Evolutionary conservation across 2,888 invertebrate species (phyloP).

Genomic region (Tiliacea citrago): DNA sequence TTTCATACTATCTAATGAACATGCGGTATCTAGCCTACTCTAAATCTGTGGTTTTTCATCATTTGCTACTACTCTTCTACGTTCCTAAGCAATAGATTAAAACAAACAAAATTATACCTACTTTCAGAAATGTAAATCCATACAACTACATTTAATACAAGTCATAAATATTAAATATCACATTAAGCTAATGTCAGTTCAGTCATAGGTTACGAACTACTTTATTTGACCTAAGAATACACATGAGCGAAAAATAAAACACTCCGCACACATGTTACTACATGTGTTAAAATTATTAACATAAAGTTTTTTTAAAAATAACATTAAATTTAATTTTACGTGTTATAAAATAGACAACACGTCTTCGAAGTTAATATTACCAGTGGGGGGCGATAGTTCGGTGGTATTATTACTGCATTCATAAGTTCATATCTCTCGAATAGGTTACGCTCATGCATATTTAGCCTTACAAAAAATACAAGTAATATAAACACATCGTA

Average conservation of each 20-base stretch:
- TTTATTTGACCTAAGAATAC: constrained; percentile 74
- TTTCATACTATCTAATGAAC: too few species aligned
- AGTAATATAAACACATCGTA: constrained; percentile 64
- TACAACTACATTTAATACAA: constrained; percentile 83
- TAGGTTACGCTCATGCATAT: constrained; percentile 71
- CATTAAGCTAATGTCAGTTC: constrained; percentile 89
- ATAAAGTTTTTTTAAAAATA: constrained; percentile 58
- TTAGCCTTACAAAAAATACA: constrained; percentile 64
- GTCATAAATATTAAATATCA: constrained; percentile 90
- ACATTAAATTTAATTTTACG: constrained; percentile 41
- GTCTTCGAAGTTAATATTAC: constrained; percentile 32
- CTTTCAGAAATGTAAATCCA: constrained; percentile 76
- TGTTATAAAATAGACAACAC: constrained; percentile 39
- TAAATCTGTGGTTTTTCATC: too few species aligned
- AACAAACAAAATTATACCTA: constrained; percentile 74
- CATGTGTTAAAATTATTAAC: constrained; percentile 50
- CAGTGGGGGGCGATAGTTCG: constrained; percentile 36
- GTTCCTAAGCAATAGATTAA: constrained; percentile 65
- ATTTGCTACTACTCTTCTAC: constrained; percentile 56
- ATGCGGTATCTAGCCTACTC: too few species aligned
- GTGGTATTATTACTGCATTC: constrained; percentile 43
- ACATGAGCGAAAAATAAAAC: constrained; percentile 72
- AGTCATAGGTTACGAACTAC: constrained; percentile 86
- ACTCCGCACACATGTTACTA: constrained; percentile 53
- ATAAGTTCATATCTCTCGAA: constrained; percentile 19